Evolutionary conservation across 1,140 invertebrate species (phyloP), one percentile per base, ranked within the genome.

Genomic region (Diplogasteroides magnus): DNA sequence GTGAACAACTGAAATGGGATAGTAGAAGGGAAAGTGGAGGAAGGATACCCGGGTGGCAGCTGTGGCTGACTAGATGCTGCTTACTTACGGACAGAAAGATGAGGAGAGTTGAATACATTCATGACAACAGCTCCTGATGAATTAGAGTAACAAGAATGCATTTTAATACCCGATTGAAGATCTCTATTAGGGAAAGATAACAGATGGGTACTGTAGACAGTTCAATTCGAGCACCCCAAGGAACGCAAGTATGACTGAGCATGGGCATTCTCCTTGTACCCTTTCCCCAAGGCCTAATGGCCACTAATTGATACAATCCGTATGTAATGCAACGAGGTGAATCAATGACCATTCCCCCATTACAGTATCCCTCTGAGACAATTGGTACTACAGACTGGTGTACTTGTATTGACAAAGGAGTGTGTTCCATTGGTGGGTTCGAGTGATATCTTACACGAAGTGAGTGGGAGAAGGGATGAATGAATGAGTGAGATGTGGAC

Each of bases 371-470:
- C 19, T 71, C 37, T 2, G 14, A 28, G 28, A 48, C 74, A 74
- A 23, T 69, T 81, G 56, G 76, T 78, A 72, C 76, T 83, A 85
- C 86, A 66, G 83, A 90, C 90, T 1, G 96, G 96, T 23, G 94
- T 96, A 1, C 85, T 99, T 61, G 96, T 98, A 0, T 84, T 98
- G 97, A 99, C 83, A 98, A 98, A 84, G 97, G 97, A 48, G 91
- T 99, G 67, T 99, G 97, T 84, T 98, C 96, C 79, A 98, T 99
- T 79, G 97, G 98, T 84, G 97, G 99, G 84, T 99, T 99, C 96
- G 0, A 87, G 94, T 73, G 95, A 93, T 82, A 90, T 97, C n/a
- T 85, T 98, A 2, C 94, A 98, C 85, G 94, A 97, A 88, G 25
- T 61, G 25, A 48, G 37, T 11, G 37, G 6, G 6, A 48, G 37